Base-by-base conservation (phyloP, 2,113 vertebrate genomes). In the Anarhynchus alexandrinus region DNA sequence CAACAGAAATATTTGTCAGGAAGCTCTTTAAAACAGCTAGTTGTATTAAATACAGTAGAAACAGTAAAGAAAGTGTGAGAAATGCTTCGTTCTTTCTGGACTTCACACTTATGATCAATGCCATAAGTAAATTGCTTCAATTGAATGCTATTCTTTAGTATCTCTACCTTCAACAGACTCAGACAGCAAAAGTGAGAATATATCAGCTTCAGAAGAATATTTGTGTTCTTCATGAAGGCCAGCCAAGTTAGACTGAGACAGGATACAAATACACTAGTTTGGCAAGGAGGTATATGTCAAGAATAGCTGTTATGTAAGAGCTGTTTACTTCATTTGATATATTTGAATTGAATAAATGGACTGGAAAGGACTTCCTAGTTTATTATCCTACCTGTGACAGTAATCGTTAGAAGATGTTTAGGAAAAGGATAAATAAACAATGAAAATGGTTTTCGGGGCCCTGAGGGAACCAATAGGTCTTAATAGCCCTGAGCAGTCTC, bases 1-100 rank as follows among this genome's bases (percentile, higher is more conserved):
- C 82, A 95, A 85, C 69, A 94, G 85, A 82, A 97, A 80, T 94
- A 80, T 95, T 96, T 95, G 55, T 90, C 85, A 93, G 87, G 93
- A 97, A 93, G 82, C 11, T 94, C 49, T 86, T 93, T 88, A 58
- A 42, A 80, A 51, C 54, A 88, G 38, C 57, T 55, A 19, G 32
- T 65, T 64, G 15, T 36, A 40, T 65, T 85, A 82, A 79, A 61
- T 76, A 87, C 73, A 76, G 72, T 76, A 57, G 70, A 52, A 87
- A 59, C 55, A 77, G 34, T 16, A 51, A 76, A 54, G 57, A 21
- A 85, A 42, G 15, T 38, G 5, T 42, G 54, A 90, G 72, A 81
- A 64, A 70, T 25, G 42, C 19, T 85, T 67, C 0, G 2, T 54
- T 88, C 17, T 70, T 78, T 66, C 49, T 76, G 38, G 30, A 43